Evolutionary conservation across 1,140 invertebrate species (phyloP).

Genomic region (Heliconius hermathena): DNA sequence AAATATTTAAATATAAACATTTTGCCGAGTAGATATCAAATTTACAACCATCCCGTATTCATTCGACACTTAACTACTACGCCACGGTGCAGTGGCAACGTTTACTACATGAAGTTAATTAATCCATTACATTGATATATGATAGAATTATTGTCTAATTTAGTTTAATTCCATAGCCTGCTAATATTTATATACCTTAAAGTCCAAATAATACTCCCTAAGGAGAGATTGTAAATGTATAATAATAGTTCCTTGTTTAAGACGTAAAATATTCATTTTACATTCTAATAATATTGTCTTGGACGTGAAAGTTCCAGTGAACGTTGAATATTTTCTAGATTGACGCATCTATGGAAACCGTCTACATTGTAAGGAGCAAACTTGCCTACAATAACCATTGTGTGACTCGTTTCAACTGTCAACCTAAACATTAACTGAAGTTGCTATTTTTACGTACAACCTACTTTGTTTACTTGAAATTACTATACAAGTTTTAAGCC

Average conservation of each 20-base stretch:
- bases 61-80: too few species aligned
- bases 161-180: background rate
- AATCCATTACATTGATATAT: too few species aligned
- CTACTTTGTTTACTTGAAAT: background rate
- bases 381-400: conserved; percentile 14
- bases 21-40: too few species aligned
- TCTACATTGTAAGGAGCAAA: conserved; percentile 1
- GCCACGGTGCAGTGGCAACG: too few species aligned
- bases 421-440: conserved; percentile 1
- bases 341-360: conserved; percentile 13
- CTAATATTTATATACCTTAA: background rate
- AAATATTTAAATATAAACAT: too few species aligned
- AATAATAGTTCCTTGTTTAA: background rate
- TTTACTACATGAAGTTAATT: too few species aligned
- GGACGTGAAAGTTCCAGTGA: background rate
- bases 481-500: too few species aligned
- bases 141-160: too few species aligned
- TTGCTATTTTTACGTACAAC: background rate
- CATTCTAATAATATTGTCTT: conserved; percentile 15
- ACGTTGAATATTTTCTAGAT: conserved; percentile 11
- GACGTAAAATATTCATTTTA: background rate
- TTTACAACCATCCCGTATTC: too few species aligned
- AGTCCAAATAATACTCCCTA: background rate
- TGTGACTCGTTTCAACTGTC: background rate
- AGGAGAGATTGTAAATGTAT: background rate